Evolutionary conservation across 1,140 invertebrate species (phyloP).

Genomic region (Ceratina calcarata): DNA sequence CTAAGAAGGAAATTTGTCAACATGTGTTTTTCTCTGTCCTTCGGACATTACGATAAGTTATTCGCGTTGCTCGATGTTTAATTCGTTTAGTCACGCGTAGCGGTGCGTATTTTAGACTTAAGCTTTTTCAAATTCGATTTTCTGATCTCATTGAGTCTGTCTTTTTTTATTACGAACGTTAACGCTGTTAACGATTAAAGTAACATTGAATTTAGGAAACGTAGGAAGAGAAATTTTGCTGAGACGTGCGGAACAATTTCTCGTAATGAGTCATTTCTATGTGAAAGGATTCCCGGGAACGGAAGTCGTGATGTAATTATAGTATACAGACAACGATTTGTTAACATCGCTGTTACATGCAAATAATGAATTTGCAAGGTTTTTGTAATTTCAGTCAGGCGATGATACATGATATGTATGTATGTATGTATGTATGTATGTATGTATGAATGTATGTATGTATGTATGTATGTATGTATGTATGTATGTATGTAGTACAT

Average conservation of each 20-base stretch:
- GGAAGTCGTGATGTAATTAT: constrained; percentile 1
- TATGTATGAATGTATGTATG: no score
- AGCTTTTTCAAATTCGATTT: constrained; percentile 52
- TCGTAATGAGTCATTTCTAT: background rate
- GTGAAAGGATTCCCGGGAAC: background rate
- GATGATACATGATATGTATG: background rate
- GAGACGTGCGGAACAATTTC: constrained; percentile 26
- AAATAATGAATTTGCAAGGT: constrained; percentile 8
- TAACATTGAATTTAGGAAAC: constrained; percentile 19
- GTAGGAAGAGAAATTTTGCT: constrained; percentile 14
- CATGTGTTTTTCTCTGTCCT: constrained; percentile 24
- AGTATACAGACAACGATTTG: constrained; percentile 1
- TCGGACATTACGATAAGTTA: constrained; percentile 40
- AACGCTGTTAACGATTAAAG: constrained; percentile 35
- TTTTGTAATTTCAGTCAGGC: constrained; percentile 6
- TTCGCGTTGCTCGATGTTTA: constrained; percentile 50
- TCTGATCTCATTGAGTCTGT: constrained; percentile 58
- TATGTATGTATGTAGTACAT: no score
- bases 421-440: no score
- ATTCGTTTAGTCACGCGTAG: constrained; percentile 20
- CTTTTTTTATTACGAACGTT: constrained; percentile 49
- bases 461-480: no score
- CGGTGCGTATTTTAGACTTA: constrained; percentile 44
- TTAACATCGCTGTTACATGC: background rate
- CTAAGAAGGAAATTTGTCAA: constrained; percentile 5